Conservation (phyloP, 2,888 invertebrate genomes). For the Lepidochitona cinerea region DNA sequence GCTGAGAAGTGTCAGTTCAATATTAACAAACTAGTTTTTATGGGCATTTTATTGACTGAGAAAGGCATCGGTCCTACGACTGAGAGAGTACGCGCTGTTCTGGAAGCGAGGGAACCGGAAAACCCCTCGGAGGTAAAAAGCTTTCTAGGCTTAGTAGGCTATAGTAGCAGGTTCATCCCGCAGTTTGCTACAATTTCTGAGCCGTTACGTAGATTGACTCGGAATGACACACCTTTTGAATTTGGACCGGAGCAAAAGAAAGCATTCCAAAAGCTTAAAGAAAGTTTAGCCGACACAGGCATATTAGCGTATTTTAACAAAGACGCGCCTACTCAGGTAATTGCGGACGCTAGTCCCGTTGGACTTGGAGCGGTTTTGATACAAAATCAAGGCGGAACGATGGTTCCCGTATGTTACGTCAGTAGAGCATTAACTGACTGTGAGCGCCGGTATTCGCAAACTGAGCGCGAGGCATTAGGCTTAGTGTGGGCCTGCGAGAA, state of each 20-base stretch:
- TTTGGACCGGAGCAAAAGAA: slow-evolving; percentile 17
- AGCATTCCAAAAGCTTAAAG: slow-evolving; percentile 13
- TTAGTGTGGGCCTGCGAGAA: slow-evolving; percentile 21
- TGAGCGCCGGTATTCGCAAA: background rate
- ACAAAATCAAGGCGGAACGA: slow-evolving; percentile 8
- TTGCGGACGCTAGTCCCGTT: slow-evolving; percentile 16
- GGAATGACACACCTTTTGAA: slow-evolving; percentile 8
- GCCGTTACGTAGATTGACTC: slow-evolving; percentile 17
- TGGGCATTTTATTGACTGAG: slow-evolving; percentile 9
- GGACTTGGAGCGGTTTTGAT: slow-evolving; percentile 18
- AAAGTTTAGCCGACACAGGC: slow-evolving; percentile 7
- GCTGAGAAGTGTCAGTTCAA: slow-evolving; percentile 14
- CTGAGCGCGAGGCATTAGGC: slow-evolving; percentile 16
- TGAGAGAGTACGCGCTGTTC: slow-evolving; percentile 8
- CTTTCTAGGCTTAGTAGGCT: slow-evolving; percentile 31
- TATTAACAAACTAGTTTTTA: slow-evolving; percentile 16
- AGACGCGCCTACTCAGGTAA: slow-evolving; percentile 10
- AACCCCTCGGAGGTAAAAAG: slow-evolving; percentile 4
- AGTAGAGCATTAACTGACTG: background rate
- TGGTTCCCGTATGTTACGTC: background rate
- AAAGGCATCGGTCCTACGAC: background rate
- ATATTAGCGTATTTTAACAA: slow-evolving; percentile 19
- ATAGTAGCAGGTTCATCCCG: slow-evolving; percentile 21
- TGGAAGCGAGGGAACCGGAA: slow-evolving; percentile 3
- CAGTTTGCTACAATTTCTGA: slow-evolving; percentile 28